Evolutionary conservation across 1,140 invertebrate genomes (phyloP).

Genomic region (Melitaea cinxia): DNA sequence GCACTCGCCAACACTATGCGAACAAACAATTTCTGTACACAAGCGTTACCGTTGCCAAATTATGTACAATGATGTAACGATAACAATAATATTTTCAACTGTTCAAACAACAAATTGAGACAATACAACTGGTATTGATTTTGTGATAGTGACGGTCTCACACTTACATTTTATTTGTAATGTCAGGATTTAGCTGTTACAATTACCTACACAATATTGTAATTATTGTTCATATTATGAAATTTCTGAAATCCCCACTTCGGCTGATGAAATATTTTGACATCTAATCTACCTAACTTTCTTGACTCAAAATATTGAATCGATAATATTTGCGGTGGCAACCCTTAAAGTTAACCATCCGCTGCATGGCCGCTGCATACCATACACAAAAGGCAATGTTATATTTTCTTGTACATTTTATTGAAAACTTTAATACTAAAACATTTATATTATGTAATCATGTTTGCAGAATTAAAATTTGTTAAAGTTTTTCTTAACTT

Average conservation of each 20-base stretch:
- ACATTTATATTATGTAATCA: too few relatives aligned
- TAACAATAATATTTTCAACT: conserved; percentile 61
- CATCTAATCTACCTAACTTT: conserved; percentile 41
- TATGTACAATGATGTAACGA: conserved; percentile 67
- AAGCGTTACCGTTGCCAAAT: conserved; percentile 60
- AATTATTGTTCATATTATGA: conserved; percentile 47
- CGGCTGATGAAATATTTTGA: conserved; percentile 61
- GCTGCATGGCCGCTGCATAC: too few relatives aligned
- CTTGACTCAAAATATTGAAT: conserved; percentile 27
- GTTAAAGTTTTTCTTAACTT: too few relatives aligned
- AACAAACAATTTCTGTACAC: conserved; percentile 55
- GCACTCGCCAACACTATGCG: conserved; percentile 52
- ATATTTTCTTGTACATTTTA: too few relatives aligned
- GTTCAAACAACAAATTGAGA: conserved; percentile 46
- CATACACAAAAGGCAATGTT: too few relatives aligned
- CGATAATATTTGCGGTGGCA: conserved; percentile 15
- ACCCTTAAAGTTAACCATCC: background rate
- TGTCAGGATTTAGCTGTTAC: background rate
- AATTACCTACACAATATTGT: conserved; percentile 28
- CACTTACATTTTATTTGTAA: background rate
- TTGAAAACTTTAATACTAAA: too few relatives aligned
- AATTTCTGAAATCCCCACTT: conserved; percentile 44
- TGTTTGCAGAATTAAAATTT: too few relatives aligned
- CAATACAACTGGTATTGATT: conserved; percentile 15
- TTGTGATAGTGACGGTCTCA: background rate